Evolutionary conservation across 2,888 invertebrate species (phyloP), one percentile per base, ranked within the genome.

Genomic region (Xylophagus ater): DNA sequence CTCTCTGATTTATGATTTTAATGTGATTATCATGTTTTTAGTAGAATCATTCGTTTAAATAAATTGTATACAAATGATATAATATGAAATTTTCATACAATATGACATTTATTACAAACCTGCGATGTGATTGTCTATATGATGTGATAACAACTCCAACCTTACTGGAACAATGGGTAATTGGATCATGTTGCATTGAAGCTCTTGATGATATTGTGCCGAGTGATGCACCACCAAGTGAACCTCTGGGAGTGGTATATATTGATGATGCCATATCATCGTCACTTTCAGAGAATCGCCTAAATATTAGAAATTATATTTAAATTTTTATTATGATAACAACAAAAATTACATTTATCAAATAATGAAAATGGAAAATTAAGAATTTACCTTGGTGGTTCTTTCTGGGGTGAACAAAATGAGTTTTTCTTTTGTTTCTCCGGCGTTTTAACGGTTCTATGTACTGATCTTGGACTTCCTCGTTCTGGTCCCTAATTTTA

Each of bases 61-160:
- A n/a, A n/a, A n/a, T n/a, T n/a, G n/a, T n/a, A n/a, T n/a, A n/a
- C n/a, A n/a, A n/a, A n/a, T n/a, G n/a, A n/a, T n/a, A 10, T 10
- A 24, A 24, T 24, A 9, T 24, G 8, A 12, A 14, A 17, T 35
- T 30, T 35, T n/a, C n/a, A n/a, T n/a, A n/a, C n/a, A n/a, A n/a
- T n/a, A n/a, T n/a, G n/a, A n/a, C n/a, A n/a, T n/a, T n/a, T n/a
- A n/a, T n/a, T 28, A 36, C 36, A 19, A 36, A 88, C 85, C 90
- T 81, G 60, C 92, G 67, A 54, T 88, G 85, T 10, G 89, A 87
- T 57, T 87, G 82, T 34, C 89, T 69, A 53, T 84, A 88, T 3
- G 89, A 89, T 2, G 90, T 90, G 40, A 92, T 87, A 36, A 90
- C 89, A 6, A 89, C 88, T 1, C 90, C 90, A 2, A 85, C 87